Evolutionary conservation across 2,113 vertebrate genomes (phyloP), one percentile per base, ranked within the genome.

Genomic region (Scatophagus argus): DNA sequence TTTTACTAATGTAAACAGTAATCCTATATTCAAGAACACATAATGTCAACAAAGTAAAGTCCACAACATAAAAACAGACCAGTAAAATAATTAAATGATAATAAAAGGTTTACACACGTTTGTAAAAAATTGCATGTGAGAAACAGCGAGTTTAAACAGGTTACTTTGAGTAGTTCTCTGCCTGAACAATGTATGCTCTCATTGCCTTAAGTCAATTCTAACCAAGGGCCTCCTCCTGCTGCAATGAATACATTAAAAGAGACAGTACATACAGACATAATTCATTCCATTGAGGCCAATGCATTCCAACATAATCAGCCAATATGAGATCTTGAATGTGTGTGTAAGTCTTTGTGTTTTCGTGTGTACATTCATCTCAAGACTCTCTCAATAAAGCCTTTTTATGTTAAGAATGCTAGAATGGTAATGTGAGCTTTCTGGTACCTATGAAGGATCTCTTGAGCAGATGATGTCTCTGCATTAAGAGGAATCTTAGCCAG

Each of bases 221-320:
- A 46, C 17, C 21, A 2, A 2, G n/a, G n/a, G 46, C 21, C 3
- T 29, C 51, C 9, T 9, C 31, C 17, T 29, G 49, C 32, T n/a
- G 31, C 7, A 2, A 31, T 10, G 5, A 14, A 55, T 29, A 32
- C 41, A 56, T 74, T 36, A 41, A n/a, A 69, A 55, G 7, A 76
- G 2, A 9, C 17, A 19, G 55, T 2, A 23, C 2, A n/a, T 12
- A 6, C 19, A 49, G 0, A 67, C 23, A 62, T 13, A 38, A 21
- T 32, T 65, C 27, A 19, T 56, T 59, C 21, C 17, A 54, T 32
- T 54, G 10, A 65, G 36, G 23, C 32, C 19, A 55, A 12, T 44
- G 47, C 16, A 79, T 70, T 79, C 25, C 60, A 73, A 16, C 17
- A 58, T 58, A 19, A 62, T 82, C 77, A 64, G 63, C 77, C 82